Evolutionary conservation across 2,797 vertebrate species (phyloP).

Genomic region (Ceyx erithaca): DNA sequence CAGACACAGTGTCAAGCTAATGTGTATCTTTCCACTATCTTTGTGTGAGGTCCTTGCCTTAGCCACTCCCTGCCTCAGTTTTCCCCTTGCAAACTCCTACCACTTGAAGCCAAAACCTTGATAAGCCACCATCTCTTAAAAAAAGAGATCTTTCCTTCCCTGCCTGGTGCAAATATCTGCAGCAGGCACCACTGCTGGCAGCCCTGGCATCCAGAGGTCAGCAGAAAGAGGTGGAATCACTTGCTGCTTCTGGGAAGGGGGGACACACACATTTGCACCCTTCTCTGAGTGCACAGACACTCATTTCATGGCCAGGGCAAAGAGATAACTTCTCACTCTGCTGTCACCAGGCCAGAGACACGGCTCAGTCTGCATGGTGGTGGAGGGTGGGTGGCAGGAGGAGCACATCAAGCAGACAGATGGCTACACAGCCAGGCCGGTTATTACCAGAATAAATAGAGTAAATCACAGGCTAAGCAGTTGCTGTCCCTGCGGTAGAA

Average conservation of each 20-base stretch:
- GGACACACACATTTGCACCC: not conserved
- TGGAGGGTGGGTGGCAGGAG: not conserved
- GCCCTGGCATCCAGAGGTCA: not conserved
- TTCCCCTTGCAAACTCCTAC: not conserved
- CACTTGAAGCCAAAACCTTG: fast-evolving
- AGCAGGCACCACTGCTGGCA: not conserved
- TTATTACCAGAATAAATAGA: constrained; percentile 35
- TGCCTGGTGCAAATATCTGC: not conserved
- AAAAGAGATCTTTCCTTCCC: not conserved
- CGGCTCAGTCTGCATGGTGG: fast-evolving
- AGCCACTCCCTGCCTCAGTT: not conserved
- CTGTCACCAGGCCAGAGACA: not conserved
- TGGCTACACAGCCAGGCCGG: not conserved
- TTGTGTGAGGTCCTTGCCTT: not conserved
- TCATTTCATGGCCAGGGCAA: fast-evolving
- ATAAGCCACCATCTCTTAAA: not conserved
- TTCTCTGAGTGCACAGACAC: not conserved
- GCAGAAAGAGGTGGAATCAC: not conserved
- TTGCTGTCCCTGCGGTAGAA: constrained; percentile 36
- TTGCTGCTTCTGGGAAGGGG: not conserved
- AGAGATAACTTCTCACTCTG: not conserved
- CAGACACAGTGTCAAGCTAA: not conserved
- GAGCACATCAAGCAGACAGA: constrained; percentile 28
- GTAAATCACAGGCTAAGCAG: constrained; percentile 64
- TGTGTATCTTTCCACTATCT: not conserved